Evolutionary conservation across 2,888 invertebrate species (phyloP), one percentile per base, ranked within the genome.

Genomic region (Noctua pronuba): DNA sequence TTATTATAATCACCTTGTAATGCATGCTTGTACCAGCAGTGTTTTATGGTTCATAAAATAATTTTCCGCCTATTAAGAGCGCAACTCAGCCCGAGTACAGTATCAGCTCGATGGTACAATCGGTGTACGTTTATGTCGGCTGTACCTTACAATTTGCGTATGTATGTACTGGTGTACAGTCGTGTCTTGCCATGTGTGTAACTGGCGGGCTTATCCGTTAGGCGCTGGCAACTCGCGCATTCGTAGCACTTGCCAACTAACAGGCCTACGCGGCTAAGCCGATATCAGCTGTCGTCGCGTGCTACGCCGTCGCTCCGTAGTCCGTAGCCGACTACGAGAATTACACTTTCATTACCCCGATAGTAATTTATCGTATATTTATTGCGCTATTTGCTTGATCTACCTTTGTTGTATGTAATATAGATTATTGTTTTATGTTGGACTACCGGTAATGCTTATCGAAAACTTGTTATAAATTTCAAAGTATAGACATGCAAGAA

Each of bases 231-330:
- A 94, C 93, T 94, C 91, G 91, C 88, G 91, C 93, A 94, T 94
- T 94, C 95, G 94, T 94, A 94, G 92, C 90, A 88, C 91, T 91
- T 96, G 96, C 96, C 96, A 96, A 95, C 91, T 84, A 86, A 91
- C 92, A 91, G 89, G 92, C 91, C 95, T 94, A 94, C 95, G 93
- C 89, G 90, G 90, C 93, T 95, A 95, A 96, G 93, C 95, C 92
- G 92, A 90, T 92, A 93, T 90, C 91, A 88, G 90, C 92, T 91
- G 90, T 88, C 87, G 88, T 79, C 86, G 83, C 77, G 86, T 90
- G 89, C 95, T 95, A 95, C 95, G 94, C 77, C 93, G 49, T 24
- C 75, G 70, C 80, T 60, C 62, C 80, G 94, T 94, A 95, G 93
- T 64, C 62, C 80, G 94, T 94, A 95, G 93, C 88, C 85, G 86